Conservation (phyloP, 1,140 invertebrate species). For the Orchestia grillus region DNA sequence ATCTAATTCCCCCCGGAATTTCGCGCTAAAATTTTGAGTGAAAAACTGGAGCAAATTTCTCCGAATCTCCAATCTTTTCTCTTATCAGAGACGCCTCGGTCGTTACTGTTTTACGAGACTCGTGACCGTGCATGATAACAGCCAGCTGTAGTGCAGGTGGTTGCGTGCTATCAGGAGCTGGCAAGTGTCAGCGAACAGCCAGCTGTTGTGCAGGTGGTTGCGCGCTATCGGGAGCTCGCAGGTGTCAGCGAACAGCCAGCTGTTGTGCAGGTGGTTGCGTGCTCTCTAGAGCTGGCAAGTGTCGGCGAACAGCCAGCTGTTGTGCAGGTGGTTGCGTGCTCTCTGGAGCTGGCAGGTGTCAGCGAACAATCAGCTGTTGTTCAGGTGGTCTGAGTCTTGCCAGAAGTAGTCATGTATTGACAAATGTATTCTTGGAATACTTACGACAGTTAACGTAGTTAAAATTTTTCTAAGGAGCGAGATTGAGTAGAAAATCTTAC, state of each 20-base stretch:
- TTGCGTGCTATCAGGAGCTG: not conserved
- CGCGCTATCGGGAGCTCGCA: not conserved
- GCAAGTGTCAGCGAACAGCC: not conserved
- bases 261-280: not conserved
- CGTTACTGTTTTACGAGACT: not conserved
- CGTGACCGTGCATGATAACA: not conserved
- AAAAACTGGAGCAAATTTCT: not conserved
- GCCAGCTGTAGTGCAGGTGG: not conserved
- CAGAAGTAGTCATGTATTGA: too few relatives aligned
- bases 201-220: not conserved
- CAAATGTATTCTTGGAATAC: too few relatives aligned
- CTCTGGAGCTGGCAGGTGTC: not conserved
- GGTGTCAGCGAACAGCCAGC: not conserved
- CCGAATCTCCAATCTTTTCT: not conserved
- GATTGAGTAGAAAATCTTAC: too few relatives aligned
- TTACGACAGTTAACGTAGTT: too few relatives aligned
- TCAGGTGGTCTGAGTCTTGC: not conserved
- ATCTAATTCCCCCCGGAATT: not conserved
- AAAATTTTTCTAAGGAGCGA: too few relatives aligned
- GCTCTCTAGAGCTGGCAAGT: not conserved
- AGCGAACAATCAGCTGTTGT: not conserved
- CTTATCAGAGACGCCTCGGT: not conserved
- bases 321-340: not conserved
- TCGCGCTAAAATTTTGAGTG: not conserved
- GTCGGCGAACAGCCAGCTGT: not conserved